Percentiles rank a stretch among this genome's conserved stretches.
Evolutionary conservation across 2,888 invertebrate genomes (phyloP).

Genomic region (Phyllotreta striolata): DNA sequence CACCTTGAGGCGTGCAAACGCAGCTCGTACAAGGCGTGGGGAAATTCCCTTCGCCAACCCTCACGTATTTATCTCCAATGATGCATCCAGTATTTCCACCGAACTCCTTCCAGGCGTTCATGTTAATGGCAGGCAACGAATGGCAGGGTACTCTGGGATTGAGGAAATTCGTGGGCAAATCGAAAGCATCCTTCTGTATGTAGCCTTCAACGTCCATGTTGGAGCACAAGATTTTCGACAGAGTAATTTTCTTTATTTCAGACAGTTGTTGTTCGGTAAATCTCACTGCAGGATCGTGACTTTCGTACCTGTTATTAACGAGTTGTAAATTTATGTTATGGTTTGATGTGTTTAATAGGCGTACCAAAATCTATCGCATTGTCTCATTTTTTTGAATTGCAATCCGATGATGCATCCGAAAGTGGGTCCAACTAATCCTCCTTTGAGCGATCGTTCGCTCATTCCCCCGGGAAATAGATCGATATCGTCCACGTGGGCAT

Average conservation of each 20-base stretch:
- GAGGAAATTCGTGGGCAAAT: slow-evolving; percentile 89
- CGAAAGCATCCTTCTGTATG: slow-evolving; percentile 89
- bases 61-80: slow-evolving; percentile 80
- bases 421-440: slow-evolving; percentile 93
- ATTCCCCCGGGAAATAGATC: slow-evolving; percentile 96
- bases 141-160: slow-evolving; percentile 85
- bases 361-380: slow-evolving; percentile 94
- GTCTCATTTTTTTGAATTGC: slow-evolving; percentile 88
- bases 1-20: slow-evolving; percentile 85
- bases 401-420: slow-evolving; percentile 94
- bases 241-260: slow-evolving; percentile 85
- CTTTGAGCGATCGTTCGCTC: slow-evolving; percentile 86
- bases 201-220: slow-evolving; percentile 86
- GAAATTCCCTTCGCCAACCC: slow-evolving; percentile 83
- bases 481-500: slow-evolving; percentile 92
- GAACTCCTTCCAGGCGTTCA: slow-evolving; percentile 85
- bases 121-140: slow-evolving; percentile 80
- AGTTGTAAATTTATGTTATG: not conserved
- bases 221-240: slow-evolving; percentile 87
- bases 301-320: slow-evolving; percentile 74
- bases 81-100: slow-evolving; percentile 74
- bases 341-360: slow-evolving; percentile 39
- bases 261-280: slow-evolving; percentile 88
- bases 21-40: slow-evolving; percentile 91
- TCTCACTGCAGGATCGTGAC: slow-evolving; percentile 76